Percentiles rank a stretch among this genome's conserved stretches.
Evolutionary conservation across 2,888 invertebrate species (phyloP).

Genomic region (Neocrepidodera transversa): DNA sequence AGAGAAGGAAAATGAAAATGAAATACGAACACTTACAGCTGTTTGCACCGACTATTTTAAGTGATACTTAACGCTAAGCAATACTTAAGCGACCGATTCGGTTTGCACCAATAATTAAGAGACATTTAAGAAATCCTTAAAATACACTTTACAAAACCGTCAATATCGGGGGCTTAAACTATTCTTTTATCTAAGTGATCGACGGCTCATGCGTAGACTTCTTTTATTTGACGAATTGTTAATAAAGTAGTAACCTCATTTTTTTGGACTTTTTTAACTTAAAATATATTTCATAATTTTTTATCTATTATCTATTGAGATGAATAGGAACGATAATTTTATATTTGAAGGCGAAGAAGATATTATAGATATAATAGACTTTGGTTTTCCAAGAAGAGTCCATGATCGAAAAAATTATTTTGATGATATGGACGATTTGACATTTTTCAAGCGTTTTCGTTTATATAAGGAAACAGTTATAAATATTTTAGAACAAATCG

Average conservation of each 20-base stretch:
- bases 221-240: neutral
- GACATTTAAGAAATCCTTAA: neutral
- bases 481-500: slow-evolving; percentile 5
- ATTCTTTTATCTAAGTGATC: neutral
- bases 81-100: neutral
- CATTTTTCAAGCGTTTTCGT: slow-evolving; percentile 11
- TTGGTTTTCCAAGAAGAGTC: slow-evolving; percentile 9
- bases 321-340: no score
- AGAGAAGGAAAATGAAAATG: no score
- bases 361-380: slow-evolving; percentile 3
- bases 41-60: neutral
- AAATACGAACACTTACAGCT: no score
- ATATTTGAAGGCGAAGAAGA: slow-evolving; percentile 9
- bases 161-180: neutral
- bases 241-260: neutral
- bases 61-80: neutral
- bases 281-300: neutral
- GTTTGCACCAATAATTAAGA: neutral
- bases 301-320: no score
- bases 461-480: slow-evolving; percentile 5
- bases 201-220: neutral
- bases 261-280: neutral
- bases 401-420: slow-evolving; percentile 1
- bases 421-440: slow-evolving; percentile 10
- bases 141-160: neutral